Evolutionary conservation across 2,113 vertebrate species (phyloP).

Genomic region (Marcusenius ussheri): DNA sequence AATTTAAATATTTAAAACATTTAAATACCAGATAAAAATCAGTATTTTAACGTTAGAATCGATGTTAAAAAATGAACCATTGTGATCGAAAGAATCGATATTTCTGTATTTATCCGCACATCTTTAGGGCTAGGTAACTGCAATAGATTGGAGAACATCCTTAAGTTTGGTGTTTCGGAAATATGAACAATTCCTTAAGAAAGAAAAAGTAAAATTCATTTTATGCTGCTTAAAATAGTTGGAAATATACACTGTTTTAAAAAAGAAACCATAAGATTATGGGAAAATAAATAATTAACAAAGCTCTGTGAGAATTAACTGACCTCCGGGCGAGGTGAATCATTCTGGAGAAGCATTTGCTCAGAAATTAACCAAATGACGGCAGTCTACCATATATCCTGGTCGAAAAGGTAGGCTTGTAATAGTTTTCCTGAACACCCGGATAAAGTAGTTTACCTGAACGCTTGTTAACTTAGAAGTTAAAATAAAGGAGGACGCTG

Average conservation of each 20-base stretch:
- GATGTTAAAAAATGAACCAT: not conserved
- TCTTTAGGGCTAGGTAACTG: not conserved
- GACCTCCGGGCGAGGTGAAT: not conserved
- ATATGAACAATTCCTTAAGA: not conserved
- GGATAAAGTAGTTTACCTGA: not conserved
- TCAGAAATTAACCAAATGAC: not conserved
- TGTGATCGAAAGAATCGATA: not conserved
- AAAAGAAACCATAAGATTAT: not conserved
- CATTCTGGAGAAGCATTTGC: not conserved
- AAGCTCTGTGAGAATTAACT: not conserved
- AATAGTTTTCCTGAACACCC: not conserved
- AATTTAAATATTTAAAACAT: not conserved
- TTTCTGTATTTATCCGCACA: not conserved
- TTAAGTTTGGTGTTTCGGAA: not conserved
- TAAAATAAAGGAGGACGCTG: not conserved
- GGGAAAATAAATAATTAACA: not conserved
- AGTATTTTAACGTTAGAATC: not conserved
- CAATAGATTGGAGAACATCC: not conserved
- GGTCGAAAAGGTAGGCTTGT: not conserved
- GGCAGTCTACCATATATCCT: not conserved
- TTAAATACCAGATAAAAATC: not conserved
- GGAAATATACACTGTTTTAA: not conserved
- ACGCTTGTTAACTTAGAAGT: not conserved
- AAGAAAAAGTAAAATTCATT: not conserved
- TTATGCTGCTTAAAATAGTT: not conserved